Conservation (phyloP, 2,888 invertebrate genomes). For the Nephrotoma flavescens region DNA sequence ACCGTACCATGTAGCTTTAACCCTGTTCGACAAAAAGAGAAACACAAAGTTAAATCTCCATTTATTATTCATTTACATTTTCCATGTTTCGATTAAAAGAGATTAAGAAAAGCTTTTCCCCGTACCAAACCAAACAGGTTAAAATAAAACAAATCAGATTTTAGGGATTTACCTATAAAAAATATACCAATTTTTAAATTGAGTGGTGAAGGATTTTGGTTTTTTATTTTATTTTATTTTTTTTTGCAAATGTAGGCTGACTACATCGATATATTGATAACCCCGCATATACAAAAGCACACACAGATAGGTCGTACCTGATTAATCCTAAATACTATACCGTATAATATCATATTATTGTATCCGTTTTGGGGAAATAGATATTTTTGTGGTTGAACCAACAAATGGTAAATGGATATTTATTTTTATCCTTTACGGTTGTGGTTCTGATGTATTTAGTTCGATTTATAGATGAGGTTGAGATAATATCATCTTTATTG, state of each 20-base stretch:
- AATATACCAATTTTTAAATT: neutral
- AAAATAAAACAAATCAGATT: neutral
- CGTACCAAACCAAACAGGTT: neutral
- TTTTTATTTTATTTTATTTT: no score
- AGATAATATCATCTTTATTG: no score
- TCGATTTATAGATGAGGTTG: neutral
- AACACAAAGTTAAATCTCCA: neutral
- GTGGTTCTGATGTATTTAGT: neutral
- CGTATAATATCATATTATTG: neutral
- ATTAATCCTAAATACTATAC: neutral
- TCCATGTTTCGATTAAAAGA: neutral
- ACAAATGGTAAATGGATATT: neutral
- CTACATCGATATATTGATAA: neutral
- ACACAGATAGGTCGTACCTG: neutral
- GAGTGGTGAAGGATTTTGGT: neutral
- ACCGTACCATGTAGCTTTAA: neutral
- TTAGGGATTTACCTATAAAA: neutral
- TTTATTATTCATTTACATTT: neutral
- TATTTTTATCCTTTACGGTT: neutral
- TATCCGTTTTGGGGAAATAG: neutral
- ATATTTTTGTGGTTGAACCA: neutral
- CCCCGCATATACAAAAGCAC: neutral
- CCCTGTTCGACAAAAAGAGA: neutral
- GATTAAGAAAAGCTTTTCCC: neutral
- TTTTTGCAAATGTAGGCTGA: neutral